phyloP scores from a whole-genome alignment of 2,888 invertebrate genomes.

The Cremastinae sp. region DNA sequence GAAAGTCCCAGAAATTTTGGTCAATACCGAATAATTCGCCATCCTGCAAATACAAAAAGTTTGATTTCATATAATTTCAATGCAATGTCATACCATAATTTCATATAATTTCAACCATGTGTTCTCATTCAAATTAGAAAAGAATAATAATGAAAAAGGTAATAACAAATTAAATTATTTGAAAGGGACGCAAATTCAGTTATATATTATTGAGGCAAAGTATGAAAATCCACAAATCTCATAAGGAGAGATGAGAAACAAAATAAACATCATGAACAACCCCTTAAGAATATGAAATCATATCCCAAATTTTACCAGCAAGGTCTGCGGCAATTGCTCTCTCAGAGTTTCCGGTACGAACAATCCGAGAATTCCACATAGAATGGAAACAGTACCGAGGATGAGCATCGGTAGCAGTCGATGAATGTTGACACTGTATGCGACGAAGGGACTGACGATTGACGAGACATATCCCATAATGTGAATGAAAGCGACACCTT shows the following conservation, averaged over 20 bases:
- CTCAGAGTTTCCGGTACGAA: conserved; percentile 91
- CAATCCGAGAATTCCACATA: conserved; percentile 87
- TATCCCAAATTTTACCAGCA: conserved; percentile 76
- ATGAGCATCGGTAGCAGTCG: conserved; percentile 87
- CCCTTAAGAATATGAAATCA: too few species aligned
- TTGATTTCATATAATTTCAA: too few species aligned
- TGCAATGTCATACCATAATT: too few species aligned
- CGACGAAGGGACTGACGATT: conserved; percentile 90
- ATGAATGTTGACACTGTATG: conserved; percentile 87
- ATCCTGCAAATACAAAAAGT: conserved; percentile 82
- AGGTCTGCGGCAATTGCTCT: conserved; percentile 89
- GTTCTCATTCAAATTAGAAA: too few species aligned
- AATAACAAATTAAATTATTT: too few species aligned
- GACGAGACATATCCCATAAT: conserved; percentile 93
- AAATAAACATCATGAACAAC: too few species aligned
- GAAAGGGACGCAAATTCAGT: too few species aligned
- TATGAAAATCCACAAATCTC: too few species aligned
- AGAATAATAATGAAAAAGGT: too few species aligned
- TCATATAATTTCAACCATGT: too few species aligned
- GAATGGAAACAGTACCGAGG: conserved; percentile 86
- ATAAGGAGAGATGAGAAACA: too few species aligned
- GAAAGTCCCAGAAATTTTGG: conserved; percentile 89
- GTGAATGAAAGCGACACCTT: conserved; percentile 91
- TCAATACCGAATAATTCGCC: conserved; percentile 90
- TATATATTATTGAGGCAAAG: too few species aligned